Evolutionary conservation across 2,113 vertebrate species (phyloP).

Genomic region (Mormyrus lacerda): DNA sequence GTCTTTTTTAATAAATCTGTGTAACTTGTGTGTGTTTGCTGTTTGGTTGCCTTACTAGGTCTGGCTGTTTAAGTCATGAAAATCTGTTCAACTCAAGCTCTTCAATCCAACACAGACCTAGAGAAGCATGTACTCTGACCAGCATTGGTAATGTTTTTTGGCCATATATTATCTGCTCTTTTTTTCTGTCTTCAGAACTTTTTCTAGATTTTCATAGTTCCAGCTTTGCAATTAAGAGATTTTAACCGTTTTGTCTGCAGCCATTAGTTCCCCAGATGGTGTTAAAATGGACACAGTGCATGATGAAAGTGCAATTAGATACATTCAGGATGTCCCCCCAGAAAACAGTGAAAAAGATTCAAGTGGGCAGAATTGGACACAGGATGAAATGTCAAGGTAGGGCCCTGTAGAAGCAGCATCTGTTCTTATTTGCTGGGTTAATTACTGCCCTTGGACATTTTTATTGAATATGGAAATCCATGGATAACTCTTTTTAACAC

Average conservation of each 20-base stretch:
- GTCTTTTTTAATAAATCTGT: neutral
- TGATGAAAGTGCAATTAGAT: neutral
- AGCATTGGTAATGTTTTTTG: neutral
- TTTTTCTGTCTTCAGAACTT: neutral
- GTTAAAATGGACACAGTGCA: neutral
- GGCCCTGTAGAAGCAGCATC: neutral
- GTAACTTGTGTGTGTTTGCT: neutral
- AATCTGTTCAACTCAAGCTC: neutral
- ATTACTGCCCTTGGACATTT: neutral
- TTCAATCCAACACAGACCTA: neutral
- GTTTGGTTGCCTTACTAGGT: neutral
- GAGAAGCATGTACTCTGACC: neutral
- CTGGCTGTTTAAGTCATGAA: neutral
- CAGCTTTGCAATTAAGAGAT: neutral
- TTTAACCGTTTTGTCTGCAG: neutral
- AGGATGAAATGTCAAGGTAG: neutral
- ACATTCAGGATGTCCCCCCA: neutral
- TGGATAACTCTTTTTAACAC: neutral
- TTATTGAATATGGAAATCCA: neutral
- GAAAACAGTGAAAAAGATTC: neutral
- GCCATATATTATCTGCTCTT: neutral
- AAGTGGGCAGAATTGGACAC: neutral
- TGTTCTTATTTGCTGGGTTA: neutral
- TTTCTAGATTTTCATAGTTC: neutral
- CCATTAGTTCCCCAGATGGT: neutral